Percentiles rank a stretch among this genome's conserved stretches.
phyloP scores from a whole-genome alignment of 1,140 invertebrate species.

The Solenopsis invicta region DNA sequence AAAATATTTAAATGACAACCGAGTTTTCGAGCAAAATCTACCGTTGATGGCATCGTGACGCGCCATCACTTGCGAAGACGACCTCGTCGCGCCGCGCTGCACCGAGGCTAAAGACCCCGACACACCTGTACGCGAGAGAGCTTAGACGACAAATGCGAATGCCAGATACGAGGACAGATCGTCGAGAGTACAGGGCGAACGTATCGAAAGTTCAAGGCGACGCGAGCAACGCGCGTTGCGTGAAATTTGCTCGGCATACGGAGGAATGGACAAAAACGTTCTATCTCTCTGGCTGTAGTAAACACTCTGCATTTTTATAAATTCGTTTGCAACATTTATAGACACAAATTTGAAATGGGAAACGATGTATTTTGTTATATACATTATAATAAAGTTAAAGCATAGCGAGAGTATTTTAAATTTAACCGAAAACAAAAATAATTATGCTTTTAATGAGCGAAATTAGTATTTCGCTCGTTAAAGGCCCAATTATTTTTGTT shows the following conservation, averaged over 20 bases:
- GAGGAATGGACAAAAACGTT: background rate
- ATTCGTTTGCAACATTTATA: background rate
- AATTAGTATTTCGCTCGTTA: too few species aligned
- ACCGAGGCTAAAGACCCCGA: conserved; percentile 77
- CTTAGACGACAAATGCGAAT: conserved; percentile 68
- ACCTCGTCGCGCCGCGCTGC: conserved; percentile 28
- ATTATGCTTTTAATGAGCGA: too few species aligned
- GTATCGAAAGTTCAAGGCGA: conserved; percentile 77
- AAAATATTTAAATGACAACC: background rate
- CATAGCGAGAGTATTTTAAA: background rate
- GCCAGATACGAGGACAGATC: conserved; percentile 75
- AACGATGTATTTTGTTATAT: background rate
- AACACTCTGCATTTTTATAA: background rate
- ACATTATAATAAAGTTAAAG: background rate
- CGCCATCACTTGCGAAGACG: conserved; percentile 24
- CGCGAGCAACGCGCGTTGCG: conserved; percentile 3
- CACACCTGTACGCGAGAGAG: conserved; percentile 75
- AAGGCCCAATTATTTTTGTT: too few species aligned
- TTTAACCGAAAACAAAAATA: too few species aligned
- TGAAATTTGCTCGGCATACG: conserved; percentile 10
- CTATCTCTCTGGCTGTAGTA: background rate
- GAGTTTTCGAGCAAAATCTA: conserved; percentile 28
- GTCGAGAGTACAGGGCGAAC: conserved; percentile 68
- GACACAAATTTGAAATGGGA: background rate
- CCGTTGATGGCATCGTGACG: conserved; percentile 13